phyloP scores from a whole-genome alignment of 2,888 invertebrate genomes.

The Torymus tubicola region DNA sequence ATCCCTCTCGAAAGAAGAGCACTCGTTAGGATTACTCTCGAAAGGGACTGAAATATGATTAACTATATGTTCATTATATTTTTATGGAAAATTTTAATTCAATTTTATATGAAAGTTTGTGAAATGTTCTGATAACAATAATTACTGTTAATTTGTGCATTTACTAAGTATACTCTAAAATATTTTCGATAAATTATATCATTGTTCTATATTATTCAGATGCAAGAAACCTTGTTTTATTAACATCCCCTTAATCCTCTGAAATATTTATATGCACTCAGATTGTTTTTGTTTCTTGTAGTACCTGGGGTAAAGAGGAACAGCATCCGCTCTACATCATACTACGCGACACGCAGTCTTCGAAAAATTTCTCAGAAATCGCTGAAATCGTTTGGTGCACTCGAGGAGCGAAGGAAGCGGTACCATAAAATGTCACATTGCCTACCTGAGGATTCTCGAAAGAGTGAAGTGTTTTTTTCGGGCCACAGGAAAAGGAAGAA shows the following conservation, averaged over 20 bases:
- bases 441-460: constrained; percentile 57
- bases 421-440: constrained; percentile 44
- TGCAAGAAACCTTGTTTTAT: too few species aligned
- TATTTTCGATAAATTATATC: too few species aligned
- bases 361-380: constrained; percentile 53
- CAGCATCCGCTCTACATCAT: constrained; percentile 29
- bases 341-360: constrained; percentile 21
- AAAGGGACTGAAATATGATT: constrained; percentile 62
- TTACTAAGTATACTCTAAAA: too few species aligned
- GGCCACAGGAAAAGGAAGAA: constrained; percentile 9
- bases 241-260: too few species aligned
- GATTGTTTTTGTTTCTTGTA: neutral
- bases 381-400: constrained; percentile 26
- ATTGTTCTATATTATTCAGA: too few species aligned
- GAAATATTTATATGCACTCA: too few species aligned
- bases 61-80: constrained; percentile 30
- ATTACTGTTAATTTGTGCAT: too few species aligned
- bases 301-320: neutral
- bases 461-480: constrained; percentile 36
- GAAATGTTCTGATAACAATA: too few species aligned
- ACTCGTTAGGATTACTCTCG: constrained; percentile 35
- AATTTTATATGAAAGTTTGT: too few species aligned
- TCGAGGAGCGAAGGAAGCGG: constrained; percentile 39
- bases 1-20: constrained; percentile 40
- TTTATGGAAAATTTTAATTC: neutral